These are phyloP conservation scores for Malurus cyaneus DNA, from an alignment of 2,113 vertebrate genomes.

Conservation along the genomic window DNA sequence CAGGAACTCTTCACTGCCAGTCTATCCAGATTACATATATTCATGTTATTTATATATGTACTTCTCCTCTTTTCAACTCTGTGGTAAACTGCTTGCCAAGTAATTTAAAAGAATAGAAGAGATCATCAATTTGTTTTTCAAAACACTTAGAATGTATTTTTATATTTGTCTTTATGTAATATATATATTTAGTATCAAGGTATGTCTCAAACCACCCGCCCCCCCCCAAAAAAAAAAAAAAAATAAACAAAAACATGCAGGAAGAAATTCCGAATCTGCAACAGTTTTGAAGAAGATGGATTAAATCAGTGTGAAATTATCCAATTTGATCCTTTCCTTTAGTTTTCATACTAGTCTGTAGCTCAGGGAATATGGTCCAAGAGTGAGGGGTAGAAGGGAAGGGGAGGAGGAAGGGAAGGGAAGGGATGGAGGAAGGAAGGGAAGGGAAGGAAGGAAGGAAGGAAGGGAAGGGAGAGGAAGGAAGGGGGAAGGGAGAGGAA, in stretches of 20 bases:
- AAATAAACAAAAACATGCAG: too few species aligned
- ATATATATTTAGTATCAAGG: neutral
- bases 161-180: neutral
- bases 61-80: neutral
- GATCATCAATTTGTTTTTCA: neutral
- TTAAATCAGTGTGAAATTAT: neutral
- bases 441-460: too few species aligned
- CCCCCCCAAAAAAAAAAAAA: too few species aligned
- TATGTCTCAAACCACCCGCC: too few species aligned
- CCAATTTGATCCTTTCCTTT: neutral
- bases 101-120: neutral
- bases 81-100: neutral
- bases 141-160: neutral
- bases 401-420: too few species aligned
- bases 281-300: neutral
- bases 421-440: too few species aligned
- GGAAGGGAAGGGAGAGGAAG: too few species aligned
- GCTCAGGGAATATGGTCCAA: neutral
- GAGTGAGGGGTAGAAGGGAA: too few species aligned
- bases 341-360: neutral
- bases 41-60: neutral
- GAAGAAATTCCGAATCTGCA: neutral
- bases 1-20: neutral
- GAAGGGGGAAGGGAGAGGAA: too few species aligned
- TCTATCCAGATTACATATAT: neutral